Percentiles rank a stretch among this genome's conserved stretches.
Evolutionary conservation across 2,797 vertebrate genomes (phyloP).

Genomic region (Pitangus sulphuratus): DNA sequence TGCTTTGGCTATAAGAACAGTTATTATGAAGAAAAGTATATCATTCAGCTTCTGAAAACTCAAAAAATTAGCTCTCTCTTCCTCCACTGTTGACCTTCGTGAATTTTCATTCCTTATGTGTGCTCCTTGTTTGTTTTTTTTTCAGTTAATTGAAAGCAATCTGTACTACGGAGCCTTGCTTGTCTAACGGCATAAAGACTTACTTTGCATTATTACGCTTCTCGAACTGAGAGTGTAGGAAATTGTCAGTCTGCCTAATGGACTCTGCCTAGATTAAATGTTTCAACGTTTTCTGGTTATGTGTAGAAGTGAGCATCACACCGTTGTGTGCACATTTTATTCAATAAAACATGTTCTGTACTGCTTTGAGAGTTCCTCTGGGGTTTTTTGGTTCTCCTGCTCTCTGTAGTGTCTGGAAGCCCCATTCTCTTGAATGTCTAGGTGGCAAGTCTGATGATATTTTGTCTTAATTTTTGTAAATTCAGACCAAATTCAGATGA

Average conservation of each 20-base stretch:
- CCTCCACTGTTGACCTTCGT: neutral
- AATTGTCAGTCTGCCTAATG: neutral
- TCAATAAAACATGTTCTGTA: neutral
- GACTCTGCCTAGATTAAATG: neutral
- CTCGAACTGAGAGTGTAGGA: neutral
- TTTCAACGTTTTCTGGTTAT: neutral
- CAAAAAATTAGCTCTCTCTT: neutral
- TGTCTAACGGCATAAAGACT: neutral
- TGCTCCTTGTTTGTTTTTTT: neutral
- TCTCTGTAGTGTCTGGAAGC: neutral
- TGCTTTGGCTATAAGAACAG: neutral
- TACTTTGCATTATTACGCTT: neutral
- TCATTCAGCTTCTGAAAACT: neutral
- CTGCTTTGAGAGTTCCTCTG: neutral
- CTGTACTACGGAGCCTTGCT: neutral
- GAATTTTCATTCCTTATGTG: neutral
- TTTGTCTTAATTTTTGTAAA: neutral
- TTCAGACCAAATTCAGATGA: neutral
- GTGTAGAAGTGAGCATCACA: neutral
- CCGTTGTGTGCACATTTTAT: neutral
- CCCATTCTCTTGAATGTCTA: neutral
- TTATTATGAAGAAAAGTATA: neutral
- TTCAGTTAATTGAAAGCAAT: neutral
- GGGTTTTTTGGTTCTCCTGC: neutral
- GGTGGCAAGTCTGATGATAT: neutral